A percentile compares a stretch with the other conserved stretches of the same genome.
Conservation (phyloP, 2,113 vertebrate genomes). For the Mobula hypostoma region DNA sequence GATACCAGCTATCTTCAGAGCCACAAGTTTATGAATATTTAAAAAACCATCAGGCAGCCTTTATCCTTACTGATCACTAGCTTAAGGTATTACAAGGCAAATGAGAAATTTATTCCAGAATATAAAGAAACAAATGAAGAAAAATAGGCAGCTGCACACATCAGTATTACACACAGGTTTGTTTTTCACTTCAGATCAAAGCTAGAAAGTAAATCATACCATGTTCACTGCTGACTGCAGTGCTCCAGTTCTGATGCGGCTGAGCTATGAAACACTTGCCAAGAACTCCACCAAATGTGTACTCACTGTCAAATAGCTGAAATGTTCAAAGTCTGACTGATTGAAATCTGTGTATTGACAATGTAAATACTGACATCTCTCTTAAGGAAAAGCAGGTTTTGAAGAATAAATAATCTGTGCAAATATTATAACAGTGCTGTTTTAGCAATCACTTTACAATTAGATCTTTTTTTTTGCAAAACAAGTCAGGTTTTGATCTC, state of each 20-base stretch:
- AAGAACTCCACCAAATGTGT: neutral
- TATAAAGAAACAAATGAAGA: no score
- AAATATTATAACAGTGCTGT: neutral
- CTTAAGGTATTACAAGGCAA: neutral
- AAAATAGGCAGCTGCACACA: neutral
- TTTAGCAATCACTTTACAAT: neutral
- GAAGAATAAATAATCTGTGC: neutral
- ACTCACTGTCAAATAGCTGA: neutral
- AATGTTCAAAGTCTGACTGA: neutral
- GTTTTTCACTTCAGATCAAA: slow-evolving; percentile 14
- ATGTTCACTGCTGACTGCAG: neutral
- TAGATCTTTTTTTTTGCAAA: neutral
- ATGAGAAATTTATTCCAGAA: neutral
- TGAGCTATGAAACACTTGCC: neutral
- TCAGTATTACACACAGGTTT: neutral
- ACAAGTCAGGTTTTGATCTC: neutral
- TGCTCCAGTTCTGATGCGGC: neutral
- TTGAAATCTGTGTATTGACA: neutral
- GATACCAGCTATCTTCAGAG: neutral
- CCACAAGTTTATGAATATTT: neutral
- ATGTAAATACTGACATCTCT: neutral
- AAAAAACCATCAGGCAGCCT: neutral
- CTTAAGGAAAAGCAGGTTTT: neutral
- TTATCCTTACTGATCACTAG: neutral
- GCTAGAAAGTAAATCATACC: neutral